Evolutionary conservation across 1,140 invertebrate genomes (phyloP).

Genomic region (Pseudobourletiella spinata): DNA sequence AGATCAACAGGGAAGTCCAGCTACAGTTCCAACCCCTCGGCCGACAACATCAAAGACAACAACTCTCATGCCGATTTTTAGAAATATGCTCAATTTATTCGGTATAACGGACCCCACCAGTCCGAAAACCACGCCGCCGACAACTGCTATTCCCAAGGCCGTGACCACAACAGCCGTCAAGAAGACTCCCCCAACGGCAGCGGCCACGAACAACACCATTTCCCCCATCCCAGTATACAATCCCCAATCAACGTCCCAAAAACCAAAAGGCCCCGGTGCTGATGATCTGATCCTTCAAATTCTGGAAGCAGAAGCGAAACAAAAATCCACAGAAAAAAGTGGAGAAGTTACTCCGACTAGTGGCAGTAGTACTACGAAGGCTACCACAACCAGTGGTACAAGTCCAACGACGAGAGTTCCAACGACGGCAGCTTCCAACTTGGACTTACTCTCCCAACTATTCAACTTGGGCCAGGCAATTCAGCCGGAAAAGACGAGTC

Average conservation of each 20-base stretch:
- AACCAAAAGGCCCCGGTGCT: background rate
- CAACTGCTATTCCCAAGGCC: background rate
- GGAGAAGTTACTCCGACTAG: background rate
- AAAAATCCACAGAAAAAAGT: conserved; percentile 1
- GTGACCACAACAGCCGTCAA: background rate
- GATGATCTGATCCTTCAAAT: background rate
- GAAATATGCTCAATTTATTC: conserved; percentile 18
- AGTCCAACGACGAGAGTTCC: background rate
- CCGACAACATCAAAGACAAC: background rate
- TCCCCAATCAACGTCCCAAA: background rate
- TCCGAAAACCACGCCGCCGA: background rate
- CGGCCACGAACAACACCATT: background rate
- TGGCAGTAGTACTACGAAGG: background rate
- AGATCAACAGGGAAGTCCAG: background rate
- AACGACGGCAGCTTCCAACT: background rate
- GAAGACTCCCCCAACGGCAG: background rate
- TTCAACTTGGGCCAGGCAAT: conserved; percentile 15
- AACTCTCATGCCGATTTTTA: conserved; percentile 12
- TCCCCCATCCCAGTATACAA: conserved; percentile 1
- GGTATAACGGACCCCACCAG: background rate
- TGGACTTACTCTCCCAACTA: conserved; percentile 25
- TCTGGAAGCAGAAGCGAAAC: background rate
- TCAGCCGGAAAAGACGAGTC: background rate
- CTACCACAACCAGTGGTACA: background rate
- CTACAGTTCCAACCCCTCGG: background rate